phyloP scores from a whole-genome alignment of 2,113 vertebrate species.

The Microcebus griseorufus region DNA sequence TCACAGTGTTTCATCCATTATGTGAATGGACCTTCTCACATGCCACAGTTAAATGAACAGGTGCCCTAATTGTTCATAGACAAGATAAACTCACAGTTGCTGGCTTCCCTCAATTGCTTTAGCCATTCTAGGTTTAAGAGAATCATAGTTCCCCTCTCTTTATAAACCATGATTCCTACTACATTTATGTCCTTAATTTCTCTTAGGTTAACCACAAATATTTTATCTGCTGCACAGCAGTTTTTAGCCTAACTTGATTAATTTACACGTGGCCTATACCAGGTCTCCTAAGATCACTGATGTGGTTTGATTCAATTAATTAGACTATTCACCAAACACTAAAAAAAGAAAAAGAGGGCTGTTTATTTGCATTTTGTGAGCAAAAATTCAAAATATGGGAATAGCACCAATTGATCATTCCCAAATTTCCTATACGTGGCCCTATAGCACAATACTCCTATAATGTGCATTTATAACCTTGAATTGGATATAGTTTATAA shows the following conservation, averaged over 20 bases:
- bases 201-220: background rate
- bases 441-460: background rate
- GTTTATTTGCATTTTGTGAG: background rate
- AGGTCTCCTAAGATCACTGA: conserved; percentile 8
- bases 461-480: background rate
- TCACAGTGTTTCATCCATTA: background rate
- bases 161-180: background rate
- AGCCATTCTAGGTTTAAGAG: background rate
- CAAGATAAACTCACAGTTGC: background rate
- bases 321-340: background rate
- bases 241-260: background rate
- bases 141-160: background rate
- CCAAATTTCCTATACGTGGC: background rate
- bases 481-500: background rate
- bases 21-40: background rate
- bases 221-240: conserved; percentile 1
- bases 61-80: background rate
- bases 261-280: background rate
- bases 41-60: background rate
- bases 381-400: conserved; percentile 7
- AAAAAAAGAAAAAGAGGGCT: background rate
- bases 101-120: background rate
- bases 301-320: conserved; percentile 23
- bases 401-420: background rate
- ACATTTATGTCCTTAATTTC: background rate